Evolutionary conservation across 2,113 vertebrate genomes (phyloP).

Genomic region (Tragelaphus strepsiceros): DNA sequence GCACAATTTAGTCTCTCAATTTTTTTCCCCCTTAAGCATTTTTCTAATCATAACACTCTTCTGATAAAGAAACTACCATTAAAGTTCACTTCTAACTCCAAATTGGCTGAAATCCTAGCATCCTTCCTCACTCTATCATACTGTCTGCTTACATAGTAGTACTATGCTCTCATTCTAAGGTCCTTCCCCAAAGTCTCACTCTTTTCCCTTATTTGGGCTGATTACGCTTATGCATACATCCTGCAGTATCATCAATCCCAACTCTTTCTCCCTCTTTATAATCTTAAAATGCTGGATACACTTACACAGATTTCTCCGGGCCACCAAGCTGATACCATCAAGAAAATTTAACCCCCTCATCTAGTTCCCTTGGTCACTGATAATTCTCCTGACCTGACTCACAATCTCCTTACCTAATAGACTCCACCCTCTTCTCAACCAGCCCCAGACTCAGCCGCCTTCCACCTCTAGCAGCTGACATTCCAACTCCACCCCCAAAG

Average conservation of each 20-base stretch:
- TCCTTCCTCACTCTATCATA: background rate
- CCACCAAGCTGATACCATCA: background rate
- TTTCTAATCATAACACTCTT: conserved; percentile 4
- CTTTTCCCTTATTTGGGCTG: conserved; percentile 7
- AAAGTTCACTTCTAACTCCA: background rate
- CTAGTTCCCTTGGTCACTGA: background rate
- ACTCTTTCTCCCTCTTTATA: background rate
- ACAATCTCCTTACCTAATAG: background rate
- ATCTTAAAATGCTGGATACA: background rate
- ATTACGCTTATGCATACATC: background rate
- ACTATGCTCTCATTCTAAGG: background rate
- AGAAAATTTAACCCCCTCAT: background rate
- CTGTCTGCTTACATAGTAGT: background rate
- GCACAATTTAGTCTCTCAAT: background rate
- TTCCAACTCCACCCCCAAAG: background rate
- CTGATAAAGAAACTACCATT: background rate
- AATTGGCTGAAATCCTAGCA: background rate
- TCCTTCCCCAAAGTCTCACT: background rate
- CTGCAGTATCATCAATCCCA: background rate
- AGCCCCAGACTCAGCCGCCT: background rate
- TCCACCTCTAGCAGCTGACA: background rate
- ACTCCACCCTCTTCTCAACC: background rate
- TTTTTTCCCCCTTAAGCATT: background rate
- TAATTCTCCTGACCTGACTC: conserved; percentile 9
- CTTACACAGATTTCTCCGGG: background rate